Conservation (phyloP, 2,113 vertebrate species). For the Menura novaehollandiae region DNA sequence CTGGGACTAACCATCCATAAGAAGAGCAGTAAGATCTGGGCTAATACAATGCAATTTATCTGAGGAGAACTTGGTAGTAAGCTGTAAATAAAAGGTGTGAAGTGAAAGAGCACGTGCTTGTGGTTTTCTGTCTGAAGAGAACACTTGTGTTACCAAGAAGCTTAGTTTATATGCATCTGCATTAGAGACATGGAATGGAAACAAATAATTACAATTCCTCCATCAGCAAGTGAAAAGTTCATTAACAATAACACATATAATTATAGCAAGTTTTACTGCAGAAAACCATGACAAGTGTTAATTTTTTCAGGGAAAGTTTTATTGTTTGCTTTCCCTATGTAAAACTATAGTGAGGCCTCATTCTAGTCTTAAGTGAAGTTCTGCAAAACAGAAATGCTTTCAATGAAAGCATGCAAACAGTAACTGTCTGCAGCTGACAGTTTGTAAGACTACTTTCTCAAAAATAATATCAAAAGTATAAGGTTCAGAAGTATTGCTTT, state of each 20-base stretch:
- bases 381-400: background rate
- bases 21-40: background rate
- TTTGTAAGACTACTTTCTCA: background rate
- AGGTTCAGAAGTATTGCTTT: background rate
- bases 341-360: background rate
- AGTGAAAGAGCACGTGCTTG: background rate
- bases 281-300: background rate
- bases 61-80: background rate
- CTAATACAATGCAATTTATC: background rate
- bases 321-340: background rate
- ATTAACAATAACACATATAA: background rate
- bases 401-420: background rate
- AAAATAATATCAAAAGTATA: background rate
- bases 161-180: background rate
- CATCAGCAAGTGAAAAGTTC: background rate
- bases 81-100: background rate
- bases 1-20: background rate
- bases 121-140: background rate
- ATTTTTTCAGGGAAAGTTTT: background rate
- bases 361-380: background rate
- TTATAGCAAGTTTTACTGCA: background rate
- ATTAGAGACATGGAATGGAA: background rate
- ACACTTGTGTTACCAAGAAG: background rate
- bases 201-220: background rate
- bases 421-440: background rate